Conservation (phyloP, 2,888 invertebrate genomes). For the Prenolepis imparis region DNA sequence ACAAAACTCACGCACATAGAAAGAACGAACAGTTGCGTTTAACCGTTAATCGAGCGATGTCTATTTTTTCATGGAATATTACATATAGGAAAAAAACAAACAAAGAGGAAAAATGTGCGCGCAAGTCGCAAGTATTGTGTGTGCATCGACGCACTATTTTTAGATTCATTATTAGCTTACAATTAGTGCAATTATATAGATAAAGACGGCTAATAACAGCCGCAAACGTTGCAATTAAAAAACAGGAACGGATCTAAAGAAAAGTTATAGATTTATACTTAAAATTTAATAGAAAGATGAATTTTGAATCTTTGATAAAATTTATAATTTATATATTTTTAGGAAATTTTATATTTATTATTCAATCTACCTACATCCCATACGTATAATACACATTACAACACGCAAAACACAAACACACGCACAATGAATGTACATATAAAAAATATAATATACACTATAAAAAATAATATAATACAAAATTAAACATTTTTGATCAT, state of each 20-base stretch:
- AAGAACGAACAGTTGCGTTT: slow-evolving; percentile 2
- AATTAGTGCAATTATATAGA: background rate
- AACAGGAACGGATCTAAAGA: background rate
- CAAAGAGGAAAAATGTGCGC: background rate
- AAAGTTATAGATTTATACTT: background rate
- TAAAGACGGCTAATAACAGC: slow-evolving; percentile 4
- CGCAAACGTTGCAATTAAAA: background rate
- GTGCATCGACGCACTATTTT: slow-evolving; percentile 12
- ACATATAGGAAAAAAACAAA: background rate
- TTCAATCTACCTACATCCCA: background rate
- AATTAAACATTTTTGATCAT: too few species aligned
- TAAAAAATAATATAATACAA: background rate
- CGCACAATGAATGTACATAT: background rate
- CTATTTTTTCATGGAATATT: slow-evolving; percentile 8
- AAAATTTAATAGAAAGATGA: background rate
- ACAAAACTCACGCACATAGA: background rate
- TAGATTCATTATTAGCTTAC: slow-evolving; percentile 18
- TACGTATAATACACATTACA: background rate
- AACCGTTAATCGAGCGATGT: slow-evolving; percentile 16
- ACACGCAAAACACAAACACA: background rate
- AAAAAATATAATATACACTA: background rate
- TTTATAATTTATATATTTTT: background rate
- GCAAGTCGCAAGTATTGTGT: too few species aligned
- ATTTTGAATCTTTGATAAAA: background rate
- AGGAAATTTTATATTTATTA: background rate